Percentiles rank a stretch among this genome's conserved stretches.
Evolutionary conservation across 2,797 vertebrate species (phyloP).

Genomic region (Pseudomugil gertrudae): DNA sequence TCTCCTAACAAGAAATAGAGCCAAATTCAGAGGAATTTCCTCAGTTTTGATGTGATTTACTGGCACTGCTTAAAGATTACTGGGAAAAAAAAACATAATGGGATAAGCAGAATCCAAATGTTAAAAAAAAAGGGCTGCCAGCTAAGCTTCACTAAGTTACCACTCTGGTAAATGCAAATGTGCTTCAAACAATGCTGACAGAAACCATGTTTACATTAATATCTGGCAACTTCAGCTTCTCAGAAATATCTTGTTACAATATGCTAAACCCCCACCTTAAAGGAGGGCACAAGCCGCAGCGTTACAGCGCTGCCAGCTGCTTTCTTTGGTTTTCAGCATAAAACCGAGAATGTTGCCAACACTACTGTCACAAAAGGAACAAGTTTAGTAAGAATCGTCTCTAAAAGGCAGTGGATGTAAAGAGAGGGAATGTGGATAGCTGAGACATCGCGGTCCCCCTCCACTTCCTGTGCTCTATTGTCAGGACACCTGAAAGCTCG

Average conservation of each 20-base stretch:
- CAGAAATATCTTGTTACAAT: conserved; percentile 22
- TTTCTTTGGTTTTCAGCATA: conserved; percentile 38
- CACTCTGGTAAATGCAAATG: background rate
- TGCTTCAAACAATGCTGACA: background rate
- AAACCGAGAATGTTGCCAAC: conserved; percentile 35
- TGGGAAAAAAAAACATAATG: background rate
- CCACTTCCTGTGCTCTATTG: conserved; percentile 57
- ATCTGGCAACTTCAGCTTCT: conserved; percentile 24
- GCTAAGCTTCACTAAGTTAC: background rate
- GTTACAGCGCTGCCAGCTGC: conserved; percentile 28
- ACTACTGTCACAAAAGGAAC: conserved; percentile 21
- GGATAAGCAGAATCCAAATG: conserved; percentile 4
- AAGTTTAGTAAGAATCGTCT: conserved; percentile 24
- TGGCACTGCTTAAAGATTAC: background rate
- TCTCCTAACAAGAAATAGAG: conserved; percentile 18
- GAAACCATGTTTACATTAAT: background rate
- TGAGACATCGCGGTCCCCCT: conserved; percentile 12
- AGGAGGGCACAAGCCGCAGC: conserved; percentile 39
- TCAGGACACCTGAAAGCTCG: conserved; percentile 54
- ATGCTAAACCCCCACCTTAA: background rate
- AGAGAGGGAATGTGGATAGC: background rate
- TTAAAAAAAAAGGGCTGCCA: background rate
- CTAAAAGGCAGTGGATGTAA: conserved; percentile 7
- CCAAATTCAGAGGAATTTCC: conserved; percentile 18
- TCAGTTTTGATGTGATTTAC: conserved; percentile 5